Evolutionary conservation across 2,113 vertebrate genomes (phyloP).

Genomic region (Sapajus apella): DNA sequence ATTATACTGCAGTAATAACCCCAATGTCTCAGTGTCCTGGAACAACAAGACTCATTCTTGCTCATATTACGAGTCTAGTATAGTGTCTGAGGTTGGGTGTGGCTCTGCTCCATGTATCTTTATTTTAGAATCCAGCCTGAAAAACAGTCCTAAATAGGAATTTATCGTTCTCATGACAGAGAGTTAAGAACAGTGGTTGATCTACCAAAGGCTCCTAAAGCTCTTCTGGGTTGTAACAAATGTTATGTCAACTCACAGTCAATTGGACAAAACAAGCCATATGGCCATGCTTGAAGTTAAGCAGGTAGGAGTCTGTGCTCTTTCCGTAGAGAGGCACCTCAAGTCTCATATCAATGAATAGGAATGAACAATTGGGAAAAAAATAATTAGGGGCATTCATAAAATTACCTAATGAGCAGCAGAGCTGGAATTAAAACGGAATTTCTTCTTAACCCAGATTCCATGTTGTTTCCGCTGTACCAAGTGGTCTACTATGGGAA

Average conservation of each 20-base stretch:
- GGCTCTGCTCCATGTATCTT: background rate
- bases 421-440: background rate
- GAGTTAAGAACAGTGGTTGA: background rate
- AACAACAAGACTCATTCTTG: background rate
- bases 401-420: background rate
- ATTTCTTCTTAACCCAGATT: background rate
- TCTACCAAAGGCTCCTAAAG: background rate
- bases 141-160: background rate
- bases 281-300: background rate
- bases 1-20: background rate
- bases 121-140: background rate
- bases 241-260: background rate
- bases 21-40: background rate
- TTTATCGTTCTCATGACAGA: background rate
- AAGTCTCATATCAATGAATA: background rate
- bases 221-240: background rate
- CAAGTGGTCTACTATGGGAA: background rate
- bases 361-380: background rate
- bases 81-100: background rate
- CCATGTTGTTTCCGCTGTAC: background rate
- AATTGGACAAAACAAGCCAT: background rate
- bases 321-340: background rate
- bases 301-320: background rate
- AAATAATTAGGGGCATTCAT: background rate
- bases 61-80: background rate